Base-by-base conservation (phyloP, 2,888 invertebrate genomes). In the Lycaena phlaeas region DNA sequence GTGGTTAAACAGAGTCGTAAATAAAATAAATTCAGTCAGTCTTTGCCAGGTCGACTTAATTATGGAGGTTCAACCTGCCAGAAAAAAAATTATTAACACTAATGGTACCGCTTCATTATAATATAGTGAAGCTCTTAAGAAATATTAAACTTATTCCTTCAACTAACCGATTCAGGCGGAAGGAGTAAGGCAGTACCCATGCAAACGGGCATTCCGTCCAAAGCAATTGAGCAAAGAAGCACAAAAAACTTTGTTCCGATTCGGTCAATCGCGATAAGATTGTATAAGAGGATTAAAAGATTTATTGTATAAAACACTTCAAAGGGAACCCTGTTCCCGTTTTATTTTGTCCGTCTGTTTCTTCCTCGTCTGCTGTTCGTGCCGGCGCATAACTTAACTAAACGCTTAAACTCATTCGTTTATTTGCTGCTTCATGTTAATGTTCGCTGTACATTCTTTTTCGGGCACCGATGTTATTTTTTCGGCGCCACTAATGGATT, bases 281-380 rank as follows among this genome's bases (percentile, higher is more conserved):
- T 75, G 71, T 74, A 66, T 76, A 74, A 77, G 75, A 73, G 71
- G 79, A 79, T 81, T 79, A 82, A 70, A 74, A 71, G 77, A 79
- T 79, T 81, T 77, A 76, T 73, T 63, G 68, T 68, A 69, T 68
- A 69, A 77, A 76, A 72, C 70, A 68, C 64, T 65, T 71, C 64
- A 68, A 69, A 73, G 76, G 68, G 69, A 74, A 72, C 71, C 77
- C 75, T 68, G 70, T 64, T 63, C 67, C 65, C 64, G 61, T 72
- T 78, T 74, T 74, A 74, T 75, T 73, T 71, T 67, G 68, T 67
- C 51, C 57, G 64, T 68, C 64, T 68, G 63, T 65, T 64, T 67
- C 64, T 64, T 64, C 64, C 63, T 46, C 58, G 61, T 60, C 67
- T 40, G 31, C 31, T 34, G 57, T 52, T 57, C 71, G 69, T 70